Evolutionary conservation across 2,888 invertebrate species (phyloP), one percentile per base, ranked within the genome.

Genomic region (Idaea dimidiata): DNA sequence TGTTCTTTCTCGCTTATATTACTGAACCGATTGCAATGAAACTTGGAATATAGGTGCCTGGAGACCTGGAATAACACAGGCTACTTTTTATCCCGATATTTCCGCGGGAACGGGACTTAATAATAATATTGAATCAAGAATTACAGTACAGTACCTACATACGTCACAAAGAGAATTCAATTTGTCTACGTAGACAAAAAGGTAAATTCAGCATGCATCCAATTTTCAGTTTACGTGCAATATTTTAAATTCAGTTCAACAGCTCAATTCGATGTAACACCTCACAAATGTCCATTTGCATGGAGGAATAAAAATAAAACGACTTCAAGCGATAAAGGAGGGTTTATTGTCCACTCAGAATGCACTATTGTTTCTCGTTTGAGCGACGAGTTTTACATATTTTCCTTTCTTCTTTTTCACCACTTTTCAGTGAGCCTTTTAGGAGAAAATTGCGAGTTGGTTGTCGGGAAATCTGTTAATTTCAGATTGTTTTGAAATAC

Each of bases 251-350:
- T 62, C 32, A 14, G 56, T 63, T 56, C 54, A 58, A 43, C 63
- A 32, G 61, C 59, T 65, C 66, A 66, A 67, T 69, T 61, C 56
- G 33, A 59, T 63, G 63, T 61, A 69, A 67, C 67, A 62, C 64
- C 57, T 60, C 65, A 43, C 63, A 57, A 65, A 66, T 62, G 64
- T 63, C 60, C 61, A 59, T 55, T 43, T 56, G 17, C 6, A 56
- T 57, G 16, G 60, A 33, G 59, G 17, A 61, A 62, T 66, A 60
- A 60, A 66, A 62, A 59, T 61, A 62, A 65, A 65, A 54, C 43
- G 56, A 14, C 18, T 18, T 56, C 17, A 8, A 18, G 56, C 56
- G 18, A 56, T 56, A 56, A 56, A 17, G 18, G 16, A 17, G 18
- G 18, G 17, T 56, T 56, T 56, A 56, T 18, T 56, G 56, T 56